Conservation (phyloP, 64 coral and sea anemone species). For the Orbicella faveolata region DNA sequence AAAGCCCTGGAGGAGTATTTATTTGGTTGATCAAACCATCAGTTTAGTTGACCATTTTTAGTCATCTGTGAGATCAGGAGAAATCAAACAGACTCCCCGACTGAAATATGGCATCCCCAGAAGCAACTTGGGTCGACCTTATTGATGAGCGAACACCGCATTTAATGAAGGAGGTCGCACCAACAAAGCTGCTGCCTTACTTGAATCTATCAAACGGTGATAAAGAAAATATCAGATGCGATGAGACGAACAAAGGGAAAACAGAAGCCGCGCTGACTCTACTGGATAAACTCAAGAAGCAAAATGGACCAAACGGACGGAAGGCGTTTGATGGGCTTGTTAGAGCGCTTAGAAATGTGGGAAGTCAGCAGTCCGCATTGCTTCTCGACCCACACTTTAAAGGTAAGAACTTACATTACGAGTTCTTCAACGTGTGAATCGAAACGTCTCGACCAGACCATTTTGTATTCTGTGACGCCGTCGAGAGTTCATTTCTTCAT, state of each 20-base stretch:
- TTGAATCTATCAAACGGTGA: slow-evolving; percentile 32
- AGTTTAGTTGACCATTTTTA: not conserved
- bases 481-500: too few relatives aligned
- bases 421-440: too few relatives aligned
- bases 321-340: slow-evolving; percentile 70
- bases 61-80: not conserved
- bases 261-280: slow-evolving; percentile 53
- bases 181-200: slow-evolving; percentile 46
- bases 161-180: slow-evolving; percentile 61
- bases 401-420: slow-evolving; percentile 36
- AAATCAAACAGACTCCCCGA: too few relatives aligned
- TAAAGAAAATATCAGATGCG: slow-evolving; percentile 66
- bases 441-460: not conserved
- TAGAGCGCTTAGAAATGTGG: slow-evolving; percentile 60
- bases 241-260: slow-evolving; percentile 26
- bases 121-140: slow-evolving; percentile 33
- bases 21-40: not conserved
- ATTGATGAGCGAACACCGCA: slow-evolving; percentile 21
- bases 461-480: too few relatives aligned
- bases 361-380: slow-evolving; percentile 66
- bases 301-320: slow-evolving; percentile 19
- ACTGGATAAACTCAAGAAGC: slow-evolving; percentile 41
- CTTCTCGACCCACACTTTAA: slow-evolving; percentile 81
- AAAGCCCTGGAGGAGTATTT: not conserved
- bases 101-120: not conserved